Conservation (phyloP, 2,797 vertebrate species). For the Sorex maritimensis region DNA sequence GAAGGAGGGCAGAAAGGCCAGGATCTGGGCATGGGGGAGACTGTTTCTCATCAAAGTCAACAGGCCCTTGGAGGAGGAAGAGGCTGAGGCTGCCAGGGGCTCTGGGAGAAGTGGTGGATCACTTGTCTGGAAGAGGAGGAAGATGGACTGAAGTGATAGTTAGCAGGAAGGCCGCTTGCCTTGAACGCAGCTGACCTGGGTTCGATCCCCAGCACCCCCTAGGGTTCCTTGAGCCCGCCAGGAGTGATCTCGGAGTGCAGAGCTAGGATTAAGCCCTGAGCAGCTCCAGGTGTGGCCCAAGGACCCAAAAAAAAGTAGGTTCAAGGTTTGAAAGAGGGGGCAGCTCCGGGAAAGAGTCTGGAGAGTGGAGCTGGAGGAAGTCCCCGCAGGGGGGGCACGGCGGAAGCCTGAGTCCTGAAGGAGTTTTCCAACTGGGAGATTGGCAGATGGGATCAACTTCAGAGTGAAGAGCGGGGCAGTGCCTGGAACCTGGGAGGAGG, state of each 20-base stretch:
- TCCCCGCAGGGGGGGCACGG: neutral
- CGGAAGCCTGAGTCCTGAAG: neutral
- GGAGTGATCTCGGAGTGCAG: no score
- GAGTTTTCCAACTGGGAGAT: neutral
- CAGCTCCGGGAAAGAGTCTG: neutral
- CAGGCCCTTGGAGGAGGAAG: neutral
- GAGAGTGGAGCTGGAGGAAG: neutral
- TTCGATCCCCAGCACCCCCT: no score
- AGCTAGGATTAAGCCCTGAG: no score
- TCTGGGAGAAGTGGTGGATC: neutral
- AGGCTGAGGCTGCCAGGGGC: neutral
- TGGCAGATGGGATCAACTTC: neutral
- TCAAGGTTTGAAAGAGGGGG: no score
- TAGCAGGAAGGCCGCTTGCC: no score
- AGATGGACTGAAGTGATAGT: neutral
- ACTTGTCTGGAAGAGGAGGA: constrained; percentile 1
- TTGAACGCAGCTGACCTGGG: no score
- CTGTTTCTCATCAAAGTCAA: constrained; percentile 7
- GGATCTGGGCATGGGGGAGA: constrained; percentile 25
- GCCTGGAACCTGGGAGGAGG: constrained; percentile 56
- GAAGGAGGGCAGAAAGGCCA: neutral
- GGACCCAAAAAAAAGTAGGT: no score
- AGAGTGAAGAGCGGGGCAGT: constrained; percentile 22
- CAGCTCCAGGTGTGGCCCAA: no score
- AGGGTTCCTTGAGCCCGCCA: no score